Conservation (phyloP, 2,113 vertebrate species). For the Notarius quadriscutis region DNA sequence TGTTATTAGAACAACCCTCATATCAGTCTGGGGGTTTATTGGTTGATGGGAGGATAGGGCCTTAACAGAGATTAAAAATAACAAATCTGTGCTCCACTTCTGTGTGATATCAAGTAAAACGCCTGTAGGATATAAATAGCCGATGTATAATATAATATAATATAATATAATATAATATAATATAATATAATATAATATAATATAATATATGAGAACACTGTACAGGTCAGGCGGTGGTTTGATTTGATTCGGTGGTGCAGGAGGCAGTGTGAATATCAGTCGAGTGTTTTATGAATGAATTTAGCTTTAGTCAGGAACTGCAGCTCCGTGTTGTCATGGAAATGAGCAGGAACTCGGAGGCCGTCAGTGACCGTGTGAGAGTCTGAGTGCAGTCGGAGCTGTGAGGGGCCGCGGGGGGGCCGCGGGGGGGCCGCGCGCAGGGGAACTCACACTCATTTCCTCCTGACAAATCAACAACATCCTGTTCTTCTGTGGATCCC, state of each 20-base stretch:
- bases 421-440: slow-evolving; percentile 79
- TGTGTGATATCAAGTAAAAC: background rate
- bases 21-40: too few species aligned
- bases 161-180: too few species aligned
- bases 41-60: background rate
- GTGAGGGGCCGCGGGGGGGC: slow-evolving; percentile 54
- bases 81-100: background rate
- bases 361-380: slow-evolving; percentile 75
- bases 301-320: slow-evolving; percentile 52
- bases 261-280: background rate
- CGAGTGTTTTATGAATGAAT: slow-evolving; percentile 24
- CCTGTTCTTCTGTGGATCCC: slow-evolving; percentile 91
- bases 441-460: slow-evolving; percentile 95
- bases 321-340: slow-evolving; percentile 63
- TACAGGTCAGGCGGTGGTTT: background rate
- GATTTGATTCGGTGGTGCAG: background rate
- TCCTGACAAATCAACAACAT: slow-evolving; percentile 94
- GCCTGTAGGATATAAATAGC: background rate
- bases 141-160: too few species aligned
- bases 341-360: slow-evolving; percentile 64
- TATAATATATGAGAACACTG: background rate
- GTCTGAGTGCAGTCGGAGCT: slow-evolving; percentile 65
- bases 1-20: too few species aligned
- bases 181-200: too few species aligned
- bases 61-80: background rate